Percentiles rank a stretch among this genome's conserved stretches.
phyloP scores from a whole-genome alignment of 2,888 invertebrate genomes.

The Opisthograptis luteolata region DNA sequence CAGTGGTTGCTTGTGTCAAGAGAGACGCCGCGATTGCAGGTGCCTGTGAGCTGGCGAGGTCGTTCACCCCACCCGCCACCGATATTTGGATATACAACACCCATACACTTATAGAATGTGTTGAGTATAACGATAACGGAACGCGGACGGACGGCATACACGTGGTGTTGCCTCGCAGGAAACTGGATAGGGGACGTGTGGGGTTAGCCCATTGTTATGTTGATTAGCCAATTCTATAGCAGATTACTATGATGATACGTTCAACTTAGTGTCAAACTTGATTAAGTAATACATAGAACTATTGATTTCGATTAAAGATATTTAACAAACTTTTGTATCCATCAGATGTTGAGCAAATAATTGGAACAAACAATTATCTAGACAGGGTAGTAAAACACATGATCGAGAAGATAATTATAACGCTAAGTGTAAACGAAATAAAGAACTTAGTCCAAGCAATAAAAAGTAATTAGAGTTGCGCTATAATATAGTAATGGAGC shows the following conservation, averaged over 20 bases:
- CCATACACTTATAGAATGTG: constrained; percentile 51
- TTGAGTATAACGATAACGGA: constrained; percentile 63
- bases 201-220: constrained; percentile 32
- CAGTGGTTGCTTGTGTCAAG: constrained; percentile 73
- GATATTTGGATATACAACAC: constrained; percentile 77
- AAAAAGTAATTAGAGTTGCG: background rate
- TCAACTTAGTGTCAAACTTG: constrained; percentile 1
- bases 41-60: constrained; percentile 64
- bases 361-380: no score
- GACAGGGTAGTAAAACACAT: no score
- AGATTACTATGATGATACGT: constrained; percentile 12
- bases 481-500: constrained; percentile 13
- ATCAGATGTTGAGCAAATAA: no score
- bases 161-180: constrained; percentile 48
- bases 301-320: background rate
- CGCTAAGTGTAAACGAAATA: background rate
- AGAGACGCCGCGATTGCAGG: constrained; percentile 78
- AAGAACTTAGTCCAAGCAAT: background rate
- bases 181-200: constrained; percentile 41
- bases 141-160: constrained; percentile 48
- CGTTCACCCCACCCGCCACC: constrained; percentile 71
- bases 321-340: no score
- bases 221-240: constrained; percentile 25
- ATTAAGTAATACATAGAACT: background rate
- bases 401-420: no score